Conservation (phyloP, 2,888 invertebrate genomes). For the Acholoe squamosa region DNA sequence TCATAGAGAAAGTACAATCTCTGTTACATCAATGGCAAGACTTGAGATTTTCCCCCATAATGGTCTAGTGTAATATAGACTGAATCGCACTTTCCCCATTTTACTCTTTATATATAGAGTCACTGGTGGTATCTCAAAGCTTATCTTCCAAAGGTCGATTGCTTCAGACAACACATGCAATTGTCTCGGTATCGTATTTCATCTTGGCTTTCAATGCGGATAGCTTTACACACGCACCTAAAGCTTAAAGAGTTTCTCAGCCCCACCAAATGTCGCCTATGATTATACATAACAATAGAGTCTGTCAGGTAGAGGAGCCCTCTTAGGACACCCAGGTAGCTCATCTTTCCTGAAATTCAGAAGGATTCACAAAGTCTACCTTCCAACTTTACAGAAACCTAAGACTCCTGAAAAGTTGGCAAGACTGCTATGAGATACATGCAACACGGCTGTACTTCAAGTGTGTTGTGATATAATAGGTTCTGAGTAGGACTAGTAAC, state of each 20-base stretch:
- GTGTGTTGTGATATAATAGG: neutral
- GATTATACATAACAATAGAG: neutral
- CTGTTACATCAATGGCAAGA: neutral
- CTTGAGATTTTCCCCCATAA: slow-evolving; percentile 20
- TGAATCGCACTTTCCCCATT: no score
- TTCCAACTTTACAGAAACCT: no score
- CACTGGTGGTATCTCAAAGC: neutral
- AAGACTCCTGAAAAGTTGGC: neutral
- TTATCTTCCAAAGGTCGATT: neutral
- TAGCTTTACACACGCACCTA: neutral
- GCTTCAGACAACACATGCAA: slow-evolving; percentile 8
- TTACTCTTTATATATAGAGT: neutral
- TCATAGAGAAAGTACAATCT: slow-evolving; percentile 42
- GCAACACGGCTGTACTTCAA: neutral
- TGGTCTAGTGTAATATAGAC: neutral
- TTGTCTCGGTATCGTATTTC: neutral
- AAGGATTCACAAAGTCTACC: no score
- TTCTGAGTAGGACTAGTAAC: slow-evolving; percentile 5
- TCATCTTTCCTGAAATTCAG: no score
- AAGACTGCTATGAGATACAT: no score
- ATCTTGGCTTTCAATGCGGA: slow-evolving; percentile 25
- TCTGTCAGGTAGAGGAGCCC: no score
- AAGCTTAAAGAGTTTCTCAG: neutral
- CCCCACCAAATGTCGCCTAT: neutral
- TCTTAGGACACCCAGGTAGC: no score